Conservation (phyloP, 2,888 invertebrate genomes). For the Cosmia trapezina region DNA sequence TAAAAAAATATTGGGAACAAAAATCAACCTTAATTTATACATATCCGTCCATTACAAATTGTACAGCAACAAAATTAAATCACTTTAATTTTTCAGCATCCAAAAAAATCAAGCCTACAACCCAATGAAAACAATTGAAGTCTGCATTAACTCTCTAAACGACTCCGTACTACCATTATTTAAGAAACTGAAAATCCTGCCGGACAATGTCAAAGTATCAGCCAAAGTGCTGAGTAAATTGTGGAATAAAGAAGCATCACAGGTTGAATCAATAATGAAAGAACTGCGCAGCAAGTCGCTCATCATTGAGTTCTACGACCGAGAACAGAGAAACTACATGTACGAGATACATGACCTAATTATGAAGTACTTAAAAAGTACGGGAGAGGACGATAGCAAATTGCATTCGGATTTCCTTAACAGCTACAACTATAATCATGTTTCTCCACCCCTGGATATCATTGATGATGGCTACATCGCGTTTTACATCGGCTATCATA, state of each 20-base stretch:
- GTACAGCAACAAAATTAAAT: not conserved
- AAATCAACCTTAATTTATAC: not conserved
- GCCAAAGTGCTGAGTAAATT: conserved; percentile 88
- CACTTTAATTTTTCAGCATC: conserved; percentile 71
- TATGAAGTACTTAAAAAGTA: conserved; percentile 91
- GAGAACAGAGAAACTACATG: conserved; percentile 90
- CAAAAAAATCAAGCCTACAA: conserved; percentile 75
- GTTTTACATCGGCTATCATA: conserved; percentile 93
- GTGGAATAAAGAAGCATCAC: conserved; percentile 79
- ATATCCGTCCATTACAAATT: not conserved
- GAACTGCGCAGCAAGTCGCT: conserved; percentile 92
- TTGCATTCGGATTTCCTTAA: conserved; percentile 91
- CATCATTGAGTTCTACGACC: conserved; percentile 91
- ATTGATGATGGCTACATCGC: conserved; percentile 94
- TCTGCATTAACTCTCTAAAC: conserved; percentile 91
- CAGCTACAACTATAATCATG: conserved; percentile 89
- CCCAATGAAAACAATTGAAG: conserved; percentile 89
- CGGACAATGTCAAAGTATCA: conserved; percentile 93
- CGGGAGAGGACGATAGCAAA: conserved; percentile 81
- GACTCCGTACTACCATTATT: conserved; percentile 87
- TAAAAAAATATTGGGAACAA: not conserved
- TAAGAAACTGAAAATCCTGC: conserved; percentile 92
- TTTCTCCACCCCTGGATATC: conserved; percentile 89
- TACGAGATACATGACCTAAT: conserved; percentile 94
- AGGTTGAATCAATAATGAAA: conserved; percentile 92